These are phyloP conservation scores for Oncorhynchus clarkii DNA, from an alignment of 2,113 vertebrate species.

Conservation along the genomic window DNA sequence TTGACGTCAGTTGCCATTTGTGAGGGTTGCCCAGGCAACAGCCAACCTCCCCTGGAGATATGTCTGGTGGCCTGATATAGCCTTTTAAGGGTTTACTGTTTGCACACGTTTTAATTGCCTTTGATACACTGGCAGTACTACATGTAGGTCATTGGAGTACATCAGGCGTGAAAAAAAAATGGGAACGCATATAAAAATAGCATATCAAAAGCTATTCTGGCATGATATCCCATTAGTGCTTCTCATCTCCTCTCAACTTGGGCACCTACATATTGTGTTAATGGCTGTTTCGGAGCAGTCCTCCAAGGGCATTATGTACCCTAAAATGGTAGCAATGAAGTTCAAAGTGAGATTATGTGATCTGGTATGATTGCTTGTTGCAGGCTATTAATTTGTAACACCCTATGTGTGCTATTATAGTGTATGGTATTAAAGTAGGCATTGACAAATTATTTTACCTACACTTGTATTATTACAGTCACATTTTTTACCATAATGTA, in stretches of 20 bases:
- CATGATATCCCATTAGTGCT: slow-evolving; percentile 26
- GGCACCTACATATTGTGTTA: slow-evolving; percentile 1
- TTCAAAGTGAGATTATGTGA: not conserved
- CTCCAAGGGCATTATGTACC: not conserved
- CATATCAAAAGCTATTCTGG: slow-evolving; percentile 26
- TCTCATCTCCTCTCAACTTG: slow-evolving; percentile 34
- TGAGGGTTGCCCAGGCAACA: slow-evolving; percentile 87
- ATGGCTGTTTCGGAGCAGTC: slow-evolving; percentile 26
- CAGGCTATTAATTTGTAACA: no score
- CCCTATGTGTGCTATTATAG: no score
- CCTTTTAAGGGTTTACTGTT: slow-evolving; percentile 64
- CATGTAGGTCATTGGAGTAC: slow-evolving; percentile 22
- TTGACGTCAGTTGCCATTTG: slow-evolving; percentile 91
- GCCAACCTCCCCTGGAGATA: slow-evolving; percentile 84
- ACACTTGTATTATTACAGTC: no score
- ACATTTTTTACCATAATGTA: no score
- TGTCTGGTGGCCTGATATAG: slow-evolving; percentile 62
- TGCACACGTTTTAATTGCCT: slow-evolving; percentile 68
- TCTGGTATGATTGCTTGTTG: not conserved
- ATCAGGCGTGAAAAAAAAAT: slow-evolving; percentile 12
- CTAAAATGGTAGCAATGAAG: no score
- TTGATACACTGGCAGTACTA: slow-evolving; percentile 59
- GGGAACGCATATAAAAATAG: slow-evolving; percentile 35
- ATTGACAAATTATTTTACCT: no score
- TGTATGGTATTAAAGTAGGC: no score